Percentiles rank a stretch among this genome's conserved stretches.
phyloP scores from a whole-genome alignment of 2,888 invertebrate species.

The Balanococcus diminutus region DNA sequence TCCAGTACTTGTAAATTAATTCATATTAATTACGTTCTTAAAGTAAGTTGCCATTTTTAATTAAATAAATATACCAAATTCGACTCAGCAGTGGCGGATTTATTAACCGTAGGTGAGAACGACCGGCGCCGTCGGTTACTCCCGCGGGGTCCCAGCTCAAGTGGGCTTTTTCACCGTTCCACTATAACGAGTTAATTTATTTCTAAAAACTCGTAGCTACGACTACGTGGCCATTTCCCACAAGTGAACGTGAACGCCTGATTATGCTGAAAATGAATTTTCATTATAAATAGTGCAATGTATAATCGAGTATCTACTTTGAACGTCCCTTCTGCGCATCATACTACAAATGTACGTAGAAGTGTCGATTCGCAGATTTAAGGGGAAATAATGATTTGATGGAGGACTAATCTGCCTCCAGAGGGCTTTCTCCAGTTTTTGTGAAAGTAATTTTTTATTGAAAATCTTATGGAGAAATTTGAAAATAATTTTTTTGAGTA shows the following conservation, averaged over 20 bases:
- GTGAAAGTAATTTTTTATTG: no score
- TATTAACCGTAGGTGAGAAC: not conserved
- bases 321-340: no score
- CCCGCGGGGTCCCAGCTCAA: not conserved
- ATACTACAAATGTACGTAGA: no score
- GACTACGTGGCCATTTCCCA: not conserved
- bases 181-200: not conserved
- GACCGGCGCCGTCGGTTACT: not conserved
- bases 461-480: no score
- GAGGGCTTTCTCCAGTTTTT: no score
- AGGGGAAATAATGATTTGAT: no score
- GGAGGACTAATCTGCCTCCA: no score
- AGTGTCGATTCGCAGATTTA: no score
- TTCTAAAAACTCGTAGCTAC: not conserved
- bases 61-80: not conserved
- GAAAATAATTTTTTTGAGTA: no score
- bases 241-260: not conserved
- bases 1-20: constrained; percentile 74
- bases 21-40: constrained; percentile 75
- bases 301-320: not conserved
- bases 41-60: constrained; percentile 64
- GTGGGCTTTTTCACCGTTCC: not conserved
- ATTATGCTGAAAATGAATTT: not conserved
- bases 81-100: not conserved
- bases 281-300: not conserved